phyloP scores from a whole-genome alignment of 2,888 invertebrate species.

The Oxycera nigricornis region DNA sequence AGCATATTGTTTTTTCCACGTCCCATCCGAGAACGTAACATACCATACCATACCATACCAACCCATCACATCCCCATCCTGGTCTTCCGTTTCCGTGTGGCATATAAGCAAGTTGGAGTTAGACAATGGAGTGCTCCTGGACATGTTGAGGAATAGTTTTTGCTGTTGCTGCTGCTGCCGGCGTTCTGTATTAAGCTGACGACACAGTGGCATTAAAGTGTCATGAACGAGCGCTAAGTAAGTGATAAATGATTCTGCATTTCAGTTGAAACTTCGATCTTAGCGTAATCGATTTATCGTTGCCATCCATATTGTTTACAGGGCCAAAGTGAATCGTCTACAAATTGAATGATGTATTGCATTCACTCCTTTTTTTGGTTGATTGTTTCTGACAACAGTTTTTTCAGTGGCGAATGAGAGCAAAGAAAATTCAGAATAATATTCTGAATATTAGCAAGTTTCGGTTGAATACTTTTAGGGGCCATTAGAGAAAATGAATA shows the following conservation, averaged over 20 bases:
- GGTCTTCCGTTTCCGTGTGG: background rate
- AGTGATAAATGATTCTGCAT: slow-evolving; percentile 18
- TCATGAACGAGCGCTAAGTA: slow-evolving; percentile 7
- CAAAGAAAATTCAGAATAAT: background rate
- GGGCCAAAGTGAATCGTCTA: background rate
- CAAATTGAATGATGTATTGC: slow-evolving; percentile 2
- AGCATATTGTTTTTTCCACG: background rate
- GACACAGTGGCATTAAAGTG: background rate
- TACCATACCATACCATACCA: too few relatives aligned
- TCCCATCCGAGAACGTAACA: too few relatives aligned
- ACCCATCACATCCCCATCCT: background rate
- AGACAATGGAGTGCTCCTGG: background rate
- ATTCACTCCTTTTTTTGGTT: background rate
- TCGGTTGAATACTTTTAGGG: background rate
- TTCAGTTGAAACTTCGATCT: slow-evolving; percentile 7
- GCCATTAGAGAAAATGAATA: too few relatives aligned
- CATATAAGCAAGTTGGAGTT: background rate
- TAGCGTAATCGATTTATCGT: slow-evolving; percentile 3
- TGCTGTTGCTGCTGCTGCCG: background rate
- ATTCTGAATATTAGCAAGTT: background rate
- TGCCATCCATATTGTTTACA: slow-evolving; percentile 13
- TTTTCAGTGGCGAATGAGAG: background rate
- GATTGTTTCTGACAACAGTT: background rate
- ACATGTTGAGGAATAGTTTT: background rate
- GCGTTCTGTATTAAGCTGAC: background rate